Evolutionary conservation across 2,113 vertebrate species (phyloP).

Genomic region (Eulemur rufifrons): DNA sequence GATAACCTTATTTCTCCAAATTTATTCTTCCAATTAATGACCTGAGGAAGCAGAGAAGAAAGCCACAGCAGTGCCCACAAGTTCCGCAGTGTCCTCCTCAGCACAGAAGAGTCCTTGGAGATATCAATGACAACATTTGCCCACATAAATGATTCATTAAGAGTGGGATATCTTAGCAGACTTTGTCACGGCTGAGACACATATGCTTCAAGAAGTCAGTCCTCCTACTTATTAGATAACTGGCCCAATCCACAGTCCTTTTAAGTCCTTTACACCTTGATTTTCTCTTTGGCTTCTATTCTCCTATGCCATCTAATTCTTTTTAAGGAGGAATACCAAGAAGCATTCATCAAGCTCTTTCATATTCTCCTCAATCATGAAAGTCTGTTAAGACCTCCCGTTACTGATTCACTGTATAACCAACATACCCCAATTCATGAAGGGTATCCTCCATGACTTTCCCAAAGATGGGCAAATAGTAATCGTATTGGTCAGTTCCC

Average conservation of each 20-base stretch:
- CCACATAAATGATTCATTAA: slow-evolving; percentile 28
- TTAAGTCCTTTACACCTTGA: background rate
- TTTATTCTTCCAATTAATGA: slow-evolving; percentile 31
- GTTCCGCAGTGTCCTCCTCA: background rate
- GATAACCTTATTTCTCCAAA: background rate
- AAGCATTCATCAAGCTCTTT: background rate
- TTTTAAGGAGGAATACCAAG: slow-evolving; percentile 27
- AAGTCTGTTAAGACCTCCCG: background rate
- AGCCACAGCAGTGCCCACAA: background rate
- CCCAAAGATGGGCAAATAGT: background rate
- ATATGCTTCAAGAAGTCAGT: slow-evolving; percentile 9
- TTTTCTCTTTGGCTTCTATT: background rate
- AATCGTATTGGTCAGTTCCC: background rate
- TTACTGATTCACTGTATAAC: background rate
- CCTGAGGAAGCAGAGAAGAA: background rate
- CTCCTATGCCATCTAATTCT: background rate
- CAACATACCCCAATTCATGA: background rate
- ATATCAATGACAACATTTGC: background rate
- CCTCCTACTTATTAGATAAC: background rate
- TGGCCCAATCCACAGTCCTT: background rate
- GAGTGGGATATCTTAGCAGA: background rate
- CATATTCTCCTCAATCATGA: background rate
- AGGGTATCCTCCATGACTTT: background rate
- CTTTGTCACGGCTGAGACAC: background rate
- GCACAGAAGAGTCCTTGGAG: background rate